Evolutionary conservation across 2,113 vertebrate species (phyloP).

Genomic region (Sprattus sprattus): DNA sequence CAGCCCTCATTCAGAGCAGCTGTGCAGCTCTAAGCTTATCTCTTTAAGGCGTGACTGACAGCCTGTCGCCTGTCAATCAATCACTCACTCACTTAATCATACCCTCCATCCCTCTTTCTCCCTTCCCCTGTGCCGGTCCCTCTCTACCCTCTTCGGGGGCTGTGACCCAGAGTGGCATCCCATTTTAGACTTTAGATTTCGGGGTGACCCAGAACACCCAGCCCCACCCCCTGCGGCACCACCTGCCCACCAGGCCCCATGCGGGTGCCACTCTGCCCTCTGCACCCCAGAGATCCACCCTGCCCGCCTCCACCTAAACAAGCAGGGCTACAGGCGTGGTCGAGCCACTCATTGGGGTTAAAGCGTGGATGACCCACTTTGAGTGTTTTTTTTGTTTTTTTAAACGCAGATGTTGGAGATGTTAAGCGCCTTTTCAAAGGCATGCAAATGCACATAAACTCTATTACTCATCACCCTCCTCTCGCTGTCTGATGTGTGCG

Average conservation of each 20-base stretch:
- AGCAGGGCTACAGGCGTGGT: background rate
- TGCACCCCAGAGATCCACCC: background rate
- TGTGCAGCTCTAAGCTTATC: background rate
- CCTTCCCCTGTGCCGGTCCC: background rate
- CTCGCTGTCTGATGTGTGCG: background rate
- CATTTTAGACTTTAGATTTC: background rate
- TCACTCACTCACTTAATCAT: background rate
- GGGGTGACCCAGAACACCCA: slow-evolving; percentile 2
- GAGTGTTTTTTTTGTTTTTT: background rate
- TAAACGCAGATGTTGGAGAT: background rate
- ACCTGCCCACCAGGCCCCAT: background rate
- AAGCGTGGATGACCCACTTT: slow-evolving; percentile 17
- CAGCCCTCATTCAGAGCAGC: background rate
- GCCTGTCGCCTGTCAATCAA: slow-evolving; percentile 27
- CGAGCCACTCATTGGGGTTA: background rate
- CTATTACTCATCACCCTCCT: background rate
- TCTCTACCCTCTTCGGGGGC: background rate
- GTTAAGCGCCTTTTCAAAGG: slow-evolving; percentile 13
- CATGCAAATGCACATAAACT: background rate
- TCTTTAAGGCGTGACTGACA: slow-evolving; percentile 15
- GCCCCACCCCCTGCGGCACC: background rate
- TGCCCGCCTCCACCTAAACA: background rate
- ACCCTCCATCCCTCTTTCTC: background rate
- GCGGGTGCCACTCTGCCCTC: background rate
- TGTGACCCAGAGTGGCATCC: background rate